Evolutionary conservation across 2,797 vertebrate genomes (phyloP).

Genomic region (Spinus olivaceus): DNA sequence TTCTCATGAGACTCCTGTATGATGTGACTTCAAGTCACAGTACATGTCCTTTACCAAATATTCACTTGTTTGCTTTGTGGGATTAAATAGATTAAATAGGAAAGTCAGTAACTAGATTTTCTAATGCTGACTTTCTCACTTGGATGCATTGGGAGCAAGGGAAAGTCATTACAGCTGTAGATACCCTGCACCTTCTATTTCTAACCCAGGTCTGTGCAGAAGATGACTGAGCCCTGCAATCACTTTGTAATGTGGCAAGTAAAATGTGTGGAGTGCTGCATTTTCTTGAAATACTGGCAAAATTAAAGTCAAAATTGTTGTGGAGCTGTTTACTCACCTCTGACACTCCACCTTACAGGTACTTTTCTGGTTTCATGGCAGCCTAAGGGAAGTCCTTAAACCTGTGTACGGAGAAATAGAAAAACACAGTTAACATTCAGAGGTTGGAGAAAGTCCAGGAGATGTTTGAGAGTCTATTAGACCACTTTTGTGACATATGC

Average conservation of each 20-base stretch:
- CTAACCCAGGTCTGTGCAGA: not conserved
- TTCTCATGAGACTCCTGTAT: not conserved
- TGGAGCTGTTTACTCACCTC: not conserved
- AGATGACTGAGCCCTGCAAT: not conserved
- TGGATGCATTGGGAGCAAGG: not conserved
- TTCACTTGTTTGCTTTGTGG: not conserved
- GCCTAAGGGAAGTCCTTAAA: not conserved
- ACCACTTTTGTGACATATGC: not conserved
- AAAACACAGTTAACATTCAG: not conserved
- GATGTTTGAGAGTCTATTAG: not conserved
- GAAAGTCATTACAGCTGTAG: not conserved
- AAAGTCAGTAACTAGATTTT: not conserved
- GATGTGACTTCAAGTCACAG: not conserved
- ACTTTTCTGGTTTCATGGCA: not conserved
- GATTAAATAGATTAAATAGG: not conserved
- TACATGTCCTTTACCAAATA: not conserved
- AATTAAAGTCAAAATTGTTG: not conserved
- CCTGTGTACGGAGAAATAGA: not conserved
- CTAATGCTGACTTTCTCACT: not conserved
- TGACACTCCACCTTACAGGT: not conserved
- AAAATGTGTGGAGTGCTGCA: not conserved
- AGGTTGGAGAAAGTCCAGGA: not conserved
- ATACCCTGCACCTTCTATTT: not conserved
- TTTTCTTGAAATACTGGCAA: not conserved
- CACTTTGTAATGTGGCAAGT: not conserved